Evolutionary conservation across 2,113 vertebrate species (phyloP).

Genomic region (Furnarius figulus): DNA sequence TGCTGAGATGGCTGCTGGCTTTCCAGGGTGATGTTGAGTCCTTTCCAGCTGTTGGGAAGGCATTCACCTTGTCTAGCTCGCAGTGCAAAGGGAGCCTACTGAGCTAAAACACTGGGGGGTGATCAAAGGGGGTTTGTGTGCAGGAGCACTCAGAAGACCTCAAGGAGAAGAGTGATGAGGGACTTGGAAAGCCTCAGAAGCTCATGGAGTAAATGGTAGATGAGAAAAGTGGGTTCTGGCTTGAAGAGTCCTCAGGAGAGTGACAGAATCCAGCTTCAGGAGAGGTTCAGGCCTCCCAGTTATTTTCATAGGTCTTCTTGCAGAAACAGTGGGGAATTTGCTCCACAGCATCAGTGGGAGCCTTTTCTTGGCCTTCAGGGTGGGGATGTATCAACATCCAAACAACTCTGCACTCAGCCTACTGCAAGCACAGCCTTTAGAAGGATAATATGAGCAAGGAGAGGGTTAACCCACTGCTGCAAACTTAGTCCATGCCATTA

Average conservation of each 20-base stretch:
- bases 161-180: background rate
- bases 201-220: background rate
- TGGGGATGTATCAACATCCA: background rate
- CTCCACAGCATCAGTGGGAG: background rate
- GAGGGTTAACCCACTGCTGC: background rate
- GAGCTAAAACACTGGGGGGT: fast-evolving
- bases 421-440: background rate
- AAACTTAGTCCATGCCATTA: background rate
- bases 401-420: background rate
- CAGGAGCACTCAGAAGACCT: background rate
- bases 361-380: background rate
- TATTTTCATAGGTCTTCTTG: background rate
- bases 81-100: background rate
- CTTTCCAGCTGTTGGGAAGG: background rate
- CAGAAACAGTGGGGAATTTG: background rate
- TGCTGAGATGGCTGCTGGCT: background rate
- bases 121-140: background rate
- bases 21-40: background rate
- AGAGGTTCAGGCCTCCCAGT: background rate
- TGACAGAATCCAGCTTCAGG: background rate
- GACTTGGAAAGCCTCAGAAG: background rate
- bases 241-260: background rate
- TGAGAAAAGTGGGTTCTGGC: background rate
- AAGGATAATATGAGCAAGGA: background rate
- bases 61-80: background rate